These are phyloP conservation scores for Glossophaga mutica DNA, from an alignment of 2,797 vertebrate species.

Conservation along the genomic window DNA sequence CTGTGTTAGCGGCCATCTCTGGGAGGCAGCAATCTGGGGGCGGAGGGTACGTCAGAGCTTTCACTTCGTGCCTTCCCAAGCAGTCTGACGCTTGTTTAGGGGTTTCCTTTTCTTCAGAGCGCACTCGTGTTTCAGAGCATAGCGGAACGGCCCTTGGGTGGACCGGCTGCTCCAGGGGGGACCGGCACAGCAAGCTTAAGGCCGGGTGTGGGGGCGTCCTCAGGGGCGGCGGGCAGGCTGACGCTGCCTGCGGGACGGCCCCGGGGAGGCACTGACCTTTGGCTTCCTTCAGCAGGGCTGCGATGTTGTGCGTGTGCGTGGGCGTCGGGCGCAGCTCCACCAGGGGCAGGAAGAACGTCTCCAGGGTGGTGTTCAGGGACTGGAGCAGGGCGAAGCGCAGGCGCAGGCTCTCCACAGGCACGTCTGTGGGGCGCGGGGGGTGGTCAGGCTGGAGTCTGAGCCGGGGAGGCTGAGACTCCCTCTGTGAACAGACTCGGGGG, in stretches of 20 bases:
- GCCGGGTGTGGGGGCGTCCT: accelerated
- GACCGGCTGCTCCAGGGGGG: not conserved
- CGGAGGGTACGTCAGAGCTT: not conserved
- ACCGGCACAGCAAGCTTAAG: accelerated
- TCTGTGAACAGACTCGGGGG: not conserved
- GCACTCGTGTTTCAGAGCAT: not conserved
- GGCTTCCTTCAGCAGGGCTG: slow-evolving; percentile 90
- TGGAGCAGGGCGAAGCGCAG: slow-evolving; percentile 96
- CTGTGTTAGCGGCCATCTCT: not conserved
- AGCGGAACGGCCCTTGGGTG: not conserved
- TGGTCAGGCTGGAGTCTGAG: not conserved
- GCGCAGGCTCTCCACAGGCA: slow-evolving; percentile 94
- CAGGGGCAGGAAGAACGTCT: slow-evolving; percentile 96
- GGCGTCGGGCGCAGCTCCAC: slow-evolving; percentile 94
- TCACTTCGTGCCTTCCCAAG: not conserved
- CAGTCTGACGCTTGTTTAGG: not conserved
- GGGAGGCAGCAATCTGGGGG: not conserved
- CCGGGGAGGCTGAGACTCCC: accelerated
- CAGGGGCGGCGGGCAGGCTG: too few relatives aligned
- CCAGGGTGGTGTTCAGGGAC: slow-evolving; percentile 95
- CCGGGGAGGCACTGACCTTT: slow-evolving; percentile 86
- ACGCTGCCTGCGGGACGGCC: not conserved
- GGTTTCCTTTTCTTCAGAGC: not conserved
- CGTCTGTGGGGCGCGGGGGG: slow-evolving; percentile 77
- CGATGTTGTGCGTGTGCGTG: slow-evolving; percentile 92